Evolutionary conservation across 2,888 invertebrate genomes (phyloP).

Genomic region (Euzophera pinguis): DNA sequence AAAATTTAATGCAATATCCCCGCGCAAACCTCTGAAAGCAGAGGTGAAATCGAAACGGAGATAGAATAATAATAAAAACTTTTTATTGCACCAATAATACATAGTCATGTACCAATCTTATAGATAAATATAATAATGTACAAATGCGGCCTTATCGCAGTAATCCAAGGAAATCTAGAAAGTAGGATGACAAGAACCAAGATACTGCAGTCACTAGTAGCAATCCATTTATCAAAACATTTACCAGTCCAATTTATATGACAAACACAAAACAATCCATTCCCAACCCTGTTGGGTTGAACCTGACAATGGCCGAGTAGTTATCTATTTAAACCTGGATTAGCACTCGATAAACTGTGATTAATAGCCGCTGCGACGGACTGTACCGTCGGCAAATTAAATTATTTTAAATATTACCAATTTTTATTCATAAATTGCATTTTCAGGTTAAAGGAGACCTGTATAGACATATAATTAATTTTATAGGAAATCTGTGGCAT

Average conservation of each 20-base stretch:
- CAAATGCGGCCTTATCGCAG: too few species aligned
- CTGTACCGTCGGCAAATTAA: constrained; percentile 50
- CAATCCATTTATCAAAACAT: not conserved
- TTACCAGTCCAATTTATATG: not conserved
- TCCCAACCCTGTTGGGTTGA: constrained; percentile 19
- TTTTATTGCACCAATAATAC: too few species aligned
- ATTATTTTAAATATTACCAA: not conserved
- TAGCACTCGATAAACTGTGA: constrained; percentile 80
- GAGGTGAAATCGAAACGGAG: too few species aligned
- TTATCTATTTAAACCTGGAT: constrained; percentile 81
- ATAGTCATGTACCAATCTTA: too few species aligned
- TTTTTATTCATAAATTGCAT: too few species aligned
- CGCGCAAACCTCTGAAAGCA: too few species aligned
- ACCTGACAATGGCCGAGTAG: constrained; percentile 72
- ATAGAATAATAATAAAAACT: too few species aligned
- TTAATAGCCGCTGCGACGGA: constrained; percentile 69
- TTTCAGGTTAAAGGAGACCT: too few species aligned
- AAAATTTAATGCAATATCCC: too few species aligned
- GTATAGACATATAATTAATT: too few species aligned
- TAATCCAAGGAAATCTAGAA: not conserved
- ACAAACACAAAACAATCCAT: constrained; percentile 5
- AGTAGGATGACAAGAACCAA: not conserved
- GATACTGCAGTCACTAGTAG: not conserved
- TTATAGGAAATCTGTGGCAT: too few species aligned
- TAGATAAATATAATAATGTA: too few species aligned